phyloP scores from a whole-genome alignment of 2,888 invertebrate genomes.

The Limenitis arthemis region DNA sequence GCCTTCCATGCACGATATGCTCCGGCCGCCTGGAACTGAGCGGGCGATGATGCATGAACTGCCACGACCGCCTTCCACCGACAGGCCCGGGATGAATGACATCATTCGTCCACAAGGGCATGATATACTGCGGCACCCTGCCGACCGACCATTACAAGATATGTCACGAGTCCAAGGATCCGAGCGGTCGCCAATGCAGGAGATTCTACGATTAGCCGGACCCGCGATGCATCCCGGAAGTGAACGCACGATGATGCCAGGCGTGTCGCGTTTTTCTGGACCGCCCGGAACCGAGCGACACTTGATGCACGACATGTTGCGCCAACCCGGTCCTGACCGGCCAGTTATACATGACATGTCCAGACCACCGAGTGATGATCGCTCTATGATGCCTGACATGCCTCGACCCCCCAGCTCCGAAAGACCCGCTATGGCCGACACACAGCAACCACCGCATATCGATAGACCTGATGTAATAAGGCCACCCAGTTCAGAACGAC shows the following conservation, averaged over 20 bases:
- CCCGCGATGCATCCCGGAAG: conserved; percentile 7
- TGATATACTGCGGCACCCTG: conserved; percentile 8
- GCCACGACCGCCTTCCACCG: neutral
- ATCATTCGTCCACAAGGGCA: neutral
- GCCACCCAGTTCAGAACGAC: conserved; percentile 2
- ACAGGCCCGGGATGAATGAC: too few species aligned
- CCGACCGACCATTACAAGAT: conserved; percentile 5
- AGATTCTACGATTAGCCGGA: conserved; percentile 8
- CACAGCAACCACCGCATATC: conserved; percentile 1
- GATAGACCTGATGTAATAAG: conserved; percentile 4
- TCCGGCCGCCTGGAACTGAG: conserved; percentile 6
- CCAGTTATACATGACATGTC: conserved; percentile 19
- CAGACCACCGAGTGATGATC: conserved; percentile 11
- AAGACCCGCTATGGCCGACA: conserved; percentile 10
- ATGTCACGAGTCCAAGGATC: conserved; percentile 7
- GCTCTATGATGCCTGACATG: conserved; percentile 17
- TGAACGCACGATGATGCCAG: too few species aligned
- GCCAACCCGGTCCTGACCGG: conserved; percentile 5
- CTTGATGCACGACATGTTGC: conserved; percentile 8
- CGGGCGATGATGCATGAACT: conserved; percentile 7
- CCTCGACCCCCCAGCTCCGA: conserved; percentile 9
- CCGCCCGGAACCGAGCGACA: conserved; percentile 7
- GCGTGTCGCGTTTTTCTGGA: conserved; percentile 10
- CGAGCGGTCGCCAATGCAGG: conserved; percentile 16
- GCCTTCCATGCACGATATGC: conserved; percentile 9